Evolutionary conservation across 2,888 invertebrate genomes (phyloP).

Genomic region (Dicyrtoma fusca): DNA sequence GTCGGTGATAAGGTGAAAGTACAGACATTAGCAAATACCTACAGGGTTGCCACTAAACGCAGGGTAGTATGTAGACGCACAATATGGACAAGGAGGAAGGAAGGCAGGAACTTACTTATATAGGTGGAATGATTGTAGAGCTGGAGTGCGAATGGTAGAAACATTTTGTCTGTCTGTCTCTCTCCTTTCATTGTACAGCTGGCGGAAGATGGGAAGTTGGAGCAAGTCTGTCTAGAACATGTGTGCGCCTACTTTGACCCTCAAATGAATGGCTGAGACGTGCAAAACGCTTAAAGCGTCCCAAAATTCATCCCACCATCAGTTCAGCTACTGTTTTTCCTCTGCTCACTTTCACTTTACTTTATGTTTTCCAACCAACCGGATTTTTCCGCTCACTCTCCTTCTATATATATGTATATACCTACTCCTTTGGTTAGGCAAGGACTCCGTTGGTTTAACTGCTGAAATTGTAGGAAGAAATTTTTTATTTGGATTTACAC

Average conservation of each 20-base stretch:
- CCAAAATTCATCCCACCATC: slow-evolving; percentile 29
- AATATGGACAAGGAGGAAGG: no score
- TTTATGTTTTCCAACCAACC: background rate
- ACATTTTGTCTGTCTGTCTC: background rate
- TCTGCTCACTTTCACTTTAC: slow-evolving; percentile 3
- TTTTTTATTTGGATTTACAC: background rate
- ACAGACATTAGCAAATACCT: no score
- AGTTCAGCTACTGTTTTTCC: slow-evolving; percentile 12
- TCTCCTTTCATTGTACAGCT: no score
- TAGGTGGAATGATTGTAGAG: no score
- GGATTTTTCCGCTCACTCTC: no score
- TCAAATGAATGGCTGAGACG: slow-evolving; percentile 33
- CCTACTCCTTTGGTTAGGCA: no score
- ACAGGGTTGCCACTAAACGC: no score
- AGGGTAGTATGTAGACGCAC: no score
- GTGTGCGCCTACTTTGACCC: slow-evolving; percentile 30
- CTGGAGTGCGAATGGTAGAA: background rate
- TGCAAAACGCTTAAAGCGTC: slow-evolving; percentile 11
- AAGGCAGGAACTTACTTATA: no score
- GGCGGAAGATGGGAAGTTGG: slow-evolving; percentile 2
- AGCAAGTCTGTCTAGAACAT: slow-evolving; percentile 29
- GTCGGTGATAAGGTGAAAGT: no score
- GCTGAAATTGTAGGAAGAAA: background rate
- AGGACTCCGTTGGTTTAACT: no score
- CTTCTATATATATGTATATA: no score